These are phyloP conservation scores for Gnathonemus echidnorhynchus DNA, from an alignment of 2,113 vertebrate species.

Conservation along the genomic window DNA sequence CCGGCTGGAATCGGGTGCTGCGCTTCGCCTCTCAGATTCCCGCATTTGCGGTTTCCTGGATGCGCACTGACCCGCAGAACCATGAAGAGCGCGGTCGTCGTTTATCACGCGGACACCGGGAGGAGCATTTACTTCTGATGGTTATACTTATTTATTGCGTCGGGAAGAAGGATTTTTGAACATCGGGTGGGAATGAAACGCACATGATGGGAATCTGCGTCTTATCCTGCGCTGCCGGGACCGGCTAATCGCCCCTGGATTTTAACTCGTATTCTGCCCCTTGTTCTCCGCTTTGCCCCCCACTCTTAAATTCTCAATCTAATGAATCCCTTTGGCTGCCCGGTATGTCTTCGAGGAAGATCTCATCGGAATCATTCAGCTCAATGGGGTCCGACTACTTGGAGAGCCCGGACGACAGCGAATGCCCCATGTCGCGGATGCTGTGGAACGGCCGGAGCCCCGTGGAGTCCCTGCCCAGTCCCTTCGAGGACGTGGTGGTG, in stretches of 20 bases:
- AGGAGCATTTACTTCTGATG: neutral
- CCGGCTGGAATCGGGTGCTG: neutral
- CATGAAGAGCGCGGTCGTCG: neutral
- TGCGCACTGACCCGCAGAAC: conserved; percentile 5
- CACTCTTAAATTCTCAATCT: conserved; percentile 38
- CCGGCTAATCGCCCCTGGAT: conserved; percentile 5
- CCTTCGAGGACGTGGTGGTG: conserved; percentile 48
- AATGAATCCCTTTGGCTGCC: conserved; percentile 53
- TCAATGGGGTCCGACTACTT: conserved; percentile 84
- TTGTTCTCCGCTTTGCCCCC: conserved; percentile 10
- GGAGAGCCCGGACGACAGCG: conserved; percentile 77
- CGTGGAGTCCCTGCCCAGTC: conserved; percentile 55
- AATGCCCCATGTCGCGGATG: conserved; percentile 68
- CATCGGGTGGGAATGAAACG: conserved; percentile 5
- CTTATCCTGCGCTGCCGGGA: neutral
- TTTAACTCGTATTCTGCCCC: neutral
- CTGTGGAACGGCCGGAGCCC: conserved; percentile 84
- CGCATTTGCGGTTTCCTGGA: conserved; percentile 16
- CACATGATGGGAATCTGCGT: neutral
- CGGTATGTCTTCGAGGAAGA: conserved; percentile 88
- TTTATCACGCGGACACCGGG: neutral
- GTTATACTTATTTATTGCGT: neutral
- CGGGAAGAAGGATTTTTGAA: neutral
- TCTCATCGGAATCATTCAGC: conserved; percentile 92
- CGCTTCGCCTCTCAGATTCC: neutral